Conservation (phyloP, 2,888 invertebrate species). For the Hedychridium roseum region DNA sequence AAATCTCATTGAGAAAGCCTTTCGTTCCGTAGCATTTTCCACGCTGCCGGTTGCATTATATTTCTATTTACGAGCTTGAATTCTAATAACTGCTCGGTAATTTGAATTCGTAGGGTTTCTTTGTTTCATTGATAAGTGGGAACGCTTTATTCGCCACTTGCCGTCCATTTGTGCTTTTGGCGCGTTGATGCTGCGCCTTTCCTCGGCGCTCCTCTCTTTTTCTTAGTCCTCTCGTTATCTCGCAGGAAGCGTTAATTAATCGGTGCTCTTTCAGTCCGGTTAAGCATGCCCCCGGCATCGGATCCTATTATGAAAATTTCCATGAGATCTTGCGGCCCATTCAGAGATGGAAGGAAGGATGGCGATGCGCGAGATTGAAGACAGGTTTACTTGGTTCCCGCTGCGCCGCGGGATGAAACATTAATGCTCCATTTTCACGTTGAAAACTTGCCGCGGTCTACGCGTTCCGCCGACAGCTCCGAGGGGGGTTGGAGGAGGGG, state of each 20-base stretch:
- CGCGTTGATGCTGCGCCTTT: neutral
- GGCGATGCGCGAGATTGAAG: constrained; percentile 1
- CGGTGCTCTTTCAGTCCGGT: constrained; percentile 10
- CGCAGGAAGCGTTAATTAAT: constrained; percentile 26
- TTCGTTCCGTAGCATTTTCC: too few species aligned
- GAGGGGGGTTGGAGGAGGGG: too few species aligned
- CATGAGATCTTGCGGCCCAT: neutral
- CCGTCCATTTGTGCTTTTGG: constrained; percentile 8
- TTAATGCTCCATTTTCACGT: too few species aligned
- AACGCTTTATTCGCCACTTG: constrained; percentile 27
- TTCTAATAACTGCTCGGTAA: too few species aligned
- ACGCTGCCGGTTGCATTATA: too few species aligned
- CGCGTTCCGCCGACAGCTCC: too few species aligned
- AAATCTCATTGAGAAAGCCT: too few species aligned
- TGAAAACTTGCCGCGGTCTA: too few species aligned
- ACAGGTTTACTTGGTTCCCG: constrained; percentile 10
- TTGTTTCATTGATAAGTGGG: constrained; percentile 20
- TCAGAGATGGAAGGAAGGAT: constrained; percentile 1
- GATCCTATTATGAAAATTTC: constrained; percentile 10
- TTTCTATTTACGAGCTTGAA: too few species aligned
- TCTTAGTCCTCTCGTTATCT: neutral
- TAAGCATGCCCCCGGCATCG: constrained; percentile 10
- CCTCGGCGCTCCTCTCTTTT: neutral
- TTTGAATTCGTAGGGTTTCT: too few species aligned
- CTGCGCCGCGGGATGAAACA: too few species aligned